Evolutionary conservation across 2,888 invertebrate genomes (phyloP), one percentile per base, ranked within the genome.

Genomic region (Lutraria lutraria): DNA sequence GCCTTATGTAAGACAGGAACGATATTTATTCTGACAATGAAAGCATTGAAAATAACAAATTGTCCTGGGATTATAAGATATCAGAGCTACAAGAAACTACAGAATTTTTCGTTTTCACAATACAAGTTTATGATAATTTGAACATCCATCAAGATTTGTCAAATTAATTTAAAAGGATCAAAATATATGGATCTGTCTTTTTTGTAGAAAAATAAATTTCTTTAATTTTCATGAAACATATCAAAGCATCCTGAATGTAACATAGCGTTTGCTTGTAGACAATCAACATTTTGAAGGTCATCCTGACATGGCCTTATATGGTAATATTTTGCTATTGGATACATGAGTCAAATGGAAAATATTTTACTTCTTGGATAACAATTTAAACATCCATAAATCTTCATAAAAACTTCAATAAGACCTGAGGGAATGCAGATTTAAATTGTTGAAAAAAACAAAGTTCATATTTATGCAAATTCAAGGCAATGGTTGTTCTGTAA

Each of bases 381-480:
- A 63, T 19, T n/a, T n/a, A 63, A 63, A 63, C 25, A 68, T n/a
- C 25, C 63, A 68, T 68, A 12, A 25, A 25, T 68, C 63, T 68
- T 68, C 63, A 68, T 68, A 13, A 68, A 68, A 4, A 25, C 63
- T 25, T 68, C 63, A 68, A 68, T 68, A n/a, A 68, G 25, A 68
- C 63, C 4, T 25, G 12, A 25, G 25, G 25, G 63, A 21, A 68
- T 25, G 25, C 25, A 10, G 25, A 13, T 68, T 25, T 68, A 68
- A 68, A 68, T 68, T 4, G 63, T 25, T 68, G 25, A n/a, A 68
- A 68, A 68, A 68, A 25, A 3, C 63, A n/a, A 68, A 68, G n/a
- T n/a, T 25, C 63, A 68, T 68, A 25, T 68, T 68, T 68, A 68
- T 68, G 63, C 63, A 68, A 68, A 68, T 68, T 68, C 13, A 25